These are phyloP conservation scores for Rousettus madagascariensis DNA, from an alignment of 2,797 vertebrate genomes.

Conservation along the genomic window DNA sequence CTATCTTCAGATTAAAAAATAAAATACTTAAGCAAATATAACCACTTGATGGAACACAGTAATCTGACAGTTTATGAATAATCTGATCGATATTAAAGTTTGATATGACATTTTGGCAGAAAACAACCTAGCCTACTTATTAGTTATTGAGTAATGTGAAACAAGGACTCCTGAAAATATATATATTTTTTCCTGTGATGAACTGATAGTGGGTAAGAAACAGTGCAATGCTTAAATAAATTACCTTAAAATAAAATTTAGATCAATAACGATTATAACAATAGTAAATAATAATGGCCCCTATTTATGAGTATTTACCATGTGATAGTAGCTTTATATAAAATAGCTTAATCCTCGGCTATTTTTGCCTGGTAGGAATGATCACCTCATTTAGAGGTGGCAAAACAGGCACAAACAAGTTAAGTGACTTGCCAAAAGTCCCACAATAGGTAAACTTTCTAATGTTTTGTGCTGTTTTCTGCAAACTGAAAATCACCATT, in stretches of 20 bases:
- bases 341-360: not conserved
- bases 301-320: not conserved
- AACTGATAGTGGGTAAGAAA: conserved; percentile 13
- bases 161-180: not conserved
- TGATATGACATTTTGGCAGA: not conserved
- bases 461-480: not conserved
- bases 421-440: not conserved
- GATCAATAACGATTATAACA: not conserved
- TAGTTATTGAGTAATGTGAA: not conserved
- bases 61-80: conserved; percentile 46
- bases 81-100: not conserved
- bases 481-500: not conserved
- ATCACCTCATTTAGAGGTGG: not conserved
- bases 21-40: conserved; percentile 51
- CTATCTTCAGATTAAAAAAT: not conserved
- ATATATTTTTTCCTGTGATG: not conserved
- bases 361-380: conserved; percentile 20
- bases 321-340: not conserved
- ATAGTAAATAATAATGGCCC: not conserved
- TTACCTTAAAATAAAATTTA: conserved; percentile 47
- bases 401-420: not conserved
- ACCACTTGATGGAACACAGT: conserved; percentile 39
- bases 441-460: not conserved
- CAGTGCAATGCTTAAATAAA: not conserved
- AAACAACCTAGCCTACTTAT: not conserved